phyloP scores from a whole-genome alignment of 2,888 invertebrate genomes.

The Auanema sp. region DNA sequence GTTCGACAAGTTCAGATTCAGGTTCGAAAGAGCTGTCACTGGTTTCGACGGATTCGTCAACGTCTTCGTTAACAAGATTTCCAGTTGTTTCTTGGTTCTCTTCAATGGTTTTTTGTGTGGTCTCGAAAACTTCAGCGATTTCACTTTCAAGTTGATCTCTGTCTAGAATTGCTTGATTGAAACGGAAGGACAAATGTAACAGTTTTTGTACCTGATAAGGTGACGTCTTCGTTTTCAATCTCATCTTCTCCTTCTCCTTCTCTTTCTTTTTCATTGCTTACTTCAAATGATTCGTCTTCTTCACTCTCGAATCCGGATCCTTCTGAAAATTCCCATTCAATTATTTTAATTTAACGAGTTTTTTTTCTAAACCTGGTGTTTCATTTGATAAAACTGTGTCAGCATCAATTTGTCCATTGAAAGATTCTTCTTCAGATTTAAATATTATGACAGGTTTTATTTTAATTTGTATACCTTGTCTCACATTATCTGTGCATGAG shows the following conservation, averaged over 20 bases:
- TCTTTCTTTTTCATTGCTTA: slow-evolving; percentile 14
- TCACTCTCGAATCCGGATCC: neutral
- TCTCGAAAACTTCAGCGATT: slow-evolving; percentile 6
- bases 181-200: neutral
- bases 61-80: slow-evolving; percentile 16
- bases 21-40: slow-evolving; percentile 7
- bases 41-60: slow-evolving; percentile 11
- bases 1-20: slow-evolving; percentile 3
- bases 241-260: slow-evolving; percentile 21
- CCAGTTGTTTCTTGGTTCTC: slow-evolving; percentile 11
- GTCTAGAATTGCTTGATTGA: too few relatives aligned
- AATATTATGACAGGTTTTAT: neutral
- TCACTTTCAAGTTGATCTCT: slow-evolving; percentile 8
- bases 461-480: neutral
- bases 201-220: slow-evolving; percentile 3
- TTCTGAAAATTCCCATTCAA: neutral
- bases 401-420: slow-evolving; percentile 5
- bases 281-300: slow-evolving; percentile 7
- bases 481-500: slow-evolving; percentile 40
- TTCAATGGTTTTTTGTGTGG: slow-evolving; percentile 11
- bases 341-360: neutral
- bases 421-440: neutral
- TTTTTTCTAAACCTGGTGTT: neutral
- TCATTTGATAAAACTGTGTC: neutral
- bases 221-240: slow-evolving; percentile 6